These are phyloP conservation scores for Oedothorax gibbosus DNA, from an alignment of 1,140 invertebrate species.

Conservation along the genomic window DNA sequence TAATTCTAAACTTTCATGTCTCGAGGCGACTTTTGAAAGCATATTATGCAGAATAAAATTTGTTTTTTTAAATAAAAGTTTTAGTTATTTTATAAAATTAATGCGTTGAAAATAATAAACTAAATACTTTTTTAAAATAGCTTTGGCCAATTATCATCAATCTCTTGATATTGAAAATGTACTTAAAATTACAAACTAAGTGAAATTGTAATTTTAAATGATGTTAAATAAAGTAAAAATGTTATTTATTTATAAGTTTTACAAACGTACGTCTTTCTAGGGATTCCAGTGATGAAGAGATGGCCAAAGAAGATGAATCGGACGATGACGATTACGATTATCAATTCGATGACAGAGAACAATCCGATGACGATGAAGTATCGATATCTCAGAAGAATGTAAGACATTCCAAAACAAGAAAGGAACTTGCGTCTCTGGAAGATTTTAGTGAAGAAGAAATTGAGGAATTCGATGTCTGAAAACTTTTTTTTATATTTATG, in stretches of 20 bases:
- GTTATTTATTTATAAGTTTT: not conserved
- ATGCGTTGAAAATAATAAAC: not conserved
- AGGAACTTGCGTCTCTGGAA: not conserved
- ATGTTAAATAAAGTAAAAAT: not conserved
- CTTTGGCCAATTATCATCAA: not conserved
- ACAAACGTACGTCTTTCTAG: not conserved
- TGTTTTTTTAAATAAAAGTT: not conserved
- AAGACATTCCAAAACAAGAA: not conserved
- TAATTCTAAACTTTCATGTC: too few species aligned
- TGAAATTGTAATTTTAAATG: not conserved
- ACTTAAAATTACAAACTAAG: not conserved
- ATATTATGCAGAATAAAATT: not conserved
- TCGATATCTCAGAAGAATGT: not conserved
- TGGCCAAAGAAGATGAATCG: not conserved
- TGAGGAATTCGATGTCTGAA: too few species aligned
- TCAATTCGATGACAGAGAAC: not conserved
- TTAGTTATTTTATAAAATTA: not conserved
- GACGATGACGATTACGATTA: conserved; percentile 27
- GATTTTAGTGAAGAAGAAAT: conserved; percentile 5
- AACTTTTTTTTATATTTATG: too few species aligned
- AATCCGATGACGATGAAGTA: not conserved
- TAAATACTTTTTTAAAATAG: not conserved
- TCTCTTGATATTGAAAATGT: not conserved
- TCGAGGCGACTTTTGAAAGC: too few species aligned
- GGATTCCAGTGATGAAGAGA: conserved; percentile 41